These are phyloP conservation scores for Drosophila eohydei DNA, from an alignment of 2,888 invertebrate species.

Conservation along the genomic window DNA sequence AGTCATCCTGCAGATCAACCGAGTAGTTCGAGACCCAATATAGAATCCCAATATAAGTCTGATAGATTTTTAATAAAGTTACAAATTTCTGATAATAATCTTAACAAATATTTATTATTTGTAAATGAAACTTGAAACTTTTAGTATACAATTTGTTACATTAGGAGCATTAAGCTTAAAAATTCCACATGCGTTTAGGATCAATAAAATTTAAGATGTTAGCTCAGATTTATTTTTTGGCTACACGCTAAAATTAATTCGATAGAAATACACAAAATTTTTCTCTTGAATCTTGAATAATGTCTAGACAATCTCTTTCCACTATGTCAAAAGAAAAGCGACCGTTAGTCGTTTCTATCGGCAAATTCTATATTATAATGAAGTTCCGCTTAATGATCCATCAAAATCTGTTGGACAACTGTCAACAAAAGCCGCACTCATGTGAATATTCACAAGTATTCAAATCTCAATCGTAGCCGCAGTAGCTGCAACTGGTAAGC, in stretches of 20 bases:
- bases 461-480: slow-evolving; percentile 39
- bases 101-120: too few relatives aligned
- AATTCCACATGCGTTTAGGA: neutral
- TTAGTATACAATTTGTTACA: too few relatives aligned
- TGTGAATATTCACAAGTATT: slow-evolving; percentile 36
- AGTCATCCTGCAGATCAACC: too few relatives aligned
- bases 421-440: slow-evolving; percentile 59
- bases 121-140: too few relatives aligned
- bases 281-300: neutral
- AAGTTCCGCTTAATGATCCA: slow-evolving; percentile 69
- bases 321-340: slow-evolving; percentile 5
- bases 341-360: slow-evolving; percentile 21
- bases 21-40: too few relatives aligned
- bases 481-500: slow-evolving; percentile 47
- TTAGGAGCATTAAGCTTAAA: too few relatives aligned
- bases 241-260: neutral
- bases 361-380: slow-evolving; percentile 25
- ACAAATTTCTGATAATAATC: too few relatives aligned
- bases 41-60: too few relatives aligned
- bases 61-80: too few relatives aligned
- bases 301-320: slow-evolving; percentile 5
- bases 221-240: neutral
- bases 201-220: neutral
- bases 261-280: neutral
- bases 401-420: slow-evolving; percentile 63